Conservation (phyloP, 1,140 invertebrate species). For the Contarinia nasturtii region DNA sequence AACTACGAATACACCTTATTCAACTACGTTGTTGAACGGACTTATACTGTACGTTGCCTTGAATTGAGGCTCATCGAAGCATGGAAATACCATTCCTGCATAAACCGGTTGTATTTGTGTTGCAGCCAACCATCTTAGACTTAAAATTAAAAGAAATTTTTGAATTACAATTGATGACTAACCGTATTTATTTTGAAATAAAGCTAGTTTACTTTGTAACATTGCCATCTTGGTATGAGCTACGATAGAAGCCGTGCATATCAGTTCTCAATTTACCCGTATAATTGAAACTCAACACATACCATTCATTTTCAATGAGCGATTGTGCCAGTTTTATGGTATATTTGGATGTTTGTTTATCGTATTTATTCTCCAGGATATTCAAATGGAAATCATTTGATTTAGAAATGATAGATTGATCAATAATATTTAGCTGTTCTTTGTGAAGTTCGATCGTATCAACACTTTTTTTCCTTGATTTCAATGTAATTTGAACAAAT, state of each 20-base stretch:
- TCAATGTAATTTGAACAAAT: too few relatives aligned
- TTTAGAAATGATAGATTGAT: too few relatives aligned
- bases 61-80: constrained; percentile 56
- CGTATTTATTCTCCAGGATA: too few relatives aligned
- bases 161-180: background rate
- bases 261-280: background rate
- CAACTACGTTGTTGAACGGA: too few relatives aligned
- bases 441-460: too few relatives aligned
- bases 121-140: constrained; percentile 30
- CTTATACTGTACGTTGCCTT: constrained; percentile 44
- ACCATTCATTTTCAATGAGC: too few relatives aligned
- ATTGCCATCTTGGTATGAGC: background rate
- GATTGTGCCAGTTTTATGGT: too few relatives aligned
- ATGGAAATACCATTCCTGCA: constrained; percentile 53
- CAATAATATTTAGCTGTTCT: too few relatives aligned
- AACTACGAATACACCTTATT: too few relatives aligned
- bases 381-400: too few relatives aligned
- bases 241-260: background rate
- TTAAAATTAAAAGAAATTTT: background rate
- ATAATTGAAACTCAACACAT: background rate
- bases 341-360: too few relatives aligned
- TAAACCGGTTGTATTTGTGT: constrained; percentile 53
- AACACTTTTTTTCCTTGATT: too few relatives aligned
- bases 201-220: background rate
- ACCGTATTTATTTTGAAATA: background rate